Evolutionary conservation across 2,888 invertebrate genomes (phyloP).

Genomic region (Acanthacorydalis orientalis): DNA sequence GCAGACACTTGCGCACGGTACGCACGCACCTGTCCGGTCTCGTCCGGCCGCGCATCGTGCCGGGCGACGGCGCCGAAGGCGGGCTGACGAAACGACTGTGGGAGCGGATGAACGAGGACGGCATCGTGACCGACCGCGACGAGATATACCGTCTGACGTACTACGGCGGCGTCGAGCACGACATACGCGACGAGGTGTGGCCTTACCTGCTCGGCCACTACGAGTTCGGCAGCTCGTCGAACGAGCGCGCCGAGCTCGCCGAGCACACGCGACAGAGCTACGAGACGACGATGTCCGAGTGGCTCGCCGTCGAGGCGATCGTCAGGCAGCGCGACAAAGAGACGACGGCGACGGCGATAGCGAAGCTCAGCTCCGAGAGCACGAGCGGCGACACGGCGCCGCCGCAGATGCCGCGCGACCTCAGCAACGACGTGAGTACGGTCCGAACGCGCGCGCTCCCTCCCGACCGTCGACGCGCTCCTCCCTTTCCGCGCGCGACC

Average conservation of each 20-base stretch:
- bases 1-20: conserved; percentile 81
- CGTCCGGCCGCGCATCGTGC: conserved; percentile 57
- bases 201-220: conserved; percentile 79
- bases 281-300: conserved; percentile 86
- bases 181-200: conserved; percentile 68
- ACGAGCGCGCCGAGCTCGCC: conserved; percentile 48
- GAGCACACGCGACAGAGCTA: conserved; percentile 55
- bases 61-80: conserved; percentile 42
- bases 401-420: conserved; percentile 27
- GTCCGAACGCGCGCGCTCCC: conserved; percentile 10
- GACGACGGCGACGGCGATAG: conserved; percentile 68
- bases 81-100: conserved; percentile 67
- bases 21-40: conserved; percentile 81
- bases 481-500: too few relatives aligned
- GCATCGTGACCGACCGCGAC: conserved; percentile 39
- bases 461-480: too few relatives aligned
- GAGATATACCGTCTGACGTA: conserved; percentile 75
- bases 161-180: conserved; percentile 71
- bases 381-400: conserved; percentile 30
- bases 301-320: conserved; percentile 89
- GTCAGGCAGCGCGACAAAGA: conserved; percentile 69
- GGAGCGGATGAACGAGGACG: conserved; percentile 47
- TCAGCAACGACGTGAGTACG: conserved; percentile 31
- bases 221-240: conserved; percentile 52
- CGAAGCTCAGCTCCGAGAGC: conserved; percentile 65